Evolutionary conservation across 2,888 invertebrate species (phyloP).

Genomic region (Drosophila prolongata): DNA sequence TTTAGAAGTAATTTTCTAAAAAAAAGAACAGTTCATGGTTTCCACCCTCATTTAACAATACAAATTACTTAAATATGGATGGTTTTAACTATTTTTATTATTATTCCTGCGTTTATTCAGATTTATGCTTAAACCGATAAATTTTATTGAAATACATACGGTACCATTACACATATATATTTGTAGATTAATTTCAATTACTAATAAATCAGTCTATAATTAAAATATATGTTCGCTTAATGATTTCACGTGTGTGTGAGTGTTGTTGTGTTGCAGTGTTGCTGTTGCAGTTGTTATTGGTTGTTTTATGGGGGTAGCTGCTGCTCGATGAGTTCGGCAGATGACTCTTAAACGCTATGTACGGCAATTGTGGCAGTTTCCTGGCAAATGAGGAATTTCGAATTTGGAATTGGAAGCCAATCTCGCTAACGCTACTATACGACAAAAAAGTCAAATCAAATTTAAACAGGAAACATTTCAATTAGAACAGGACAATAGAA

Average conservation of each 20-base stretch:
- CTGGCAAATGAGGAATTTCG: conserved; percentile 36
- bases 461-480: conserved; percentile 22
- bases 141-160: conserved; percentile 55
- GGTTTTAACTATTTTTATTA: conserved; percentile 63
- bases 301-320: conserved; percentile 47
- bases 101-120: conserved; percentile 78
- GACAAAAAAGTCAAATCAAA: conserved; percentile 22
- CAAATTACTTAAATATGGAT: background rate
- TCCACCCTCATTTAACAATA: background rate
- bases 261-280: conserved; percentile 42
- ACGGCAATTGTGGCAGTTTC: conserved; percentile 54
- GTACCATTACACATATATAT: conserved; percentile 55
- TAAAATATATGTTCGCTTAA: conserved; percentile 82
- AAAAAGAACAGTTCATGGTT: too few species aligned
- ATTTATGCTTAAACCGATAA: conserved; percentile 67
- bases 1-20: too few species aligned
- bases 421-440: conserved; percentile 19
- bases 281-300: conserved; percentile 20
- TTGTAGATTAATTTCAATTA: conserved; percentile 84
- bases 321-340: conserved; percentile 48
- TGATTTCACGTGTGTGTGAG: conserved; percentile 64
- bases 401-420: conserved; percentile 40
- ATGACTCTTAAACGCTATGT: conserved; percentile 54
- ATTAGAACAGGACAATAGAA: conserved; percentile 17
- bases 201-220: conserved; percentile 85